Evolutionary conservation across 2,888 invertebrate species (phyloP).

Genomic region (Teleiodes luculella): DNA sequence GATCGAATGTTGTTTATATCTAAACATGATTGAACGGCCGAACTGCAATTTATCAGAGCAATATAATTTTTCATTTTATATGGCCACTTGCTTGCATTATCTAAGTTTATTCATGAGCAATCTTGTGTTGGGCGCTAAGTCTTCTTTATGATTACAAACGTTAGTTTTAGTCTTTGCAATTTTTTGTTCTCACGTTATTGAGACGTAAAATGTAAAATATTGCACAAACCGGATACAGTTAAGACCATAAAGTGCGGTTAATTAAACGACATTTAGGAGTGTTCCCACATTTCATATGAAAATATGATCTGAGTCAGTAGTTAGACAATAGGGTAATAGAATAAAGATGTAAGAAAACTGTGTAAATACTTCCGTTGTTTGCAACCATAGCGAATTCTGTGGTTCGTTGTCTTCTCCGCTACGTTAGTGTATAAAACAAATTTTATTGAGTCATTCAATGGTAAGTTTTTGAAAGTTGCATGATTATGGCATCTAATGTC

Average conservation of each 20-base stretch:
- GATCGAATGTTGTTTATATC: conserved; percentile 6
- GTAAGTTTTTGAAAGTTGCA: neutral
- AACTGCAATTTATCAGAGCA: neutral
- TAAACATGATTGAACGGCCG: conserved; percentile 6
- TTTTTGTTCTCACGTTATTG: conserved; percentile 4
- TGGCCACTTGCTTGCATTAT: neutral
- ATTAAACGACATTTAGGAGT: conserved; percentile 32
- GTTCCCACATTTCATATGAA: conserved; percentile 33
- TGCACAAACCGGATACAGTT: conserved; percentile 5
- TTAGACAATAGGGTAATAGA: conserved; percentile 37
- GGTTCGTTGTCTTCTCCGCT: conserved; percentile 4
- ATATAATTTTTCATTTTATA: neutral
- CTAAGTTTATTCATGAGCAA: neutral
- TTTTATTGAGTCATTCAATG: neutral
- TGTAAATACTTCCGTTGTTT: conserved; percentile 32
- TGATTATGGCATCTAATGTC: too few species aligned
- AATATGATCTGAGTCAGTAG: conserved; percentile 30
- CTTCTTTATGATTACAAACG: neutral
- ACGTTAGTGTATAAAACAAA: neutral
- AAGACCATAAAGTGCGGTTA: conserved; percentile 17
- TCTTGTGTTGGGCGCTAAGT: neutral
- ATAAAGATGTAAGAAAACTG: conserved; percentile 33
- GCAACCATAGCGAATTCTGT: conserved; percentile 19
- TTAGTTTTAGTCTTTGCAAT: neutral
- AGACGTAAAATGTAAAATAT: neutral